Base-by-base conservation (phyloP, 2,888 invertebrate genomes). In the Schizaphis graminum region DNA sequence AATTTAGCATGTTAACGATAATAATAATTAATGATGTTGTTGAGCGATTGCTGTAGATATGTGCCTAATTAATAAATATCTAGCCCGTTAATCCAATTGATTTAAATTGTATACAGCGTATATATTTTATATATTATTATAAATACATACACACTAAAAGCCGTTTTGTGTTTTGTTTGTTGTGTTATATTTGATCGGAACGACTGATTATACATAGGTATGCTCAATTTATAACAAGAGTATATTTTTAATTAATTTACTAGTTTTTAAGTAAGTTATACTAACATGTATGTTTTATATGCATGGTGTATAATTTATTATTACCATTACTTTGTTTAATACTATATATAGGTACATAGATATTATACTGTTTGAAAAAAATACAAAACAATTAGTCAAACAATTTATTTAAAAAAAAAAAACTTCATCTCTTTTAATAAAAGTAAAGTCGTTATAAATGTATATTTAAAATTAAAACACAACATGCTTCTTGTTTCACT, bases 181-280 rank as follows among this genome's bases (percentile, higher is more conserved):
- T 77, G 35, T 77, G 77, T 35, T 8, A 21, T 21, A 35, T 77
- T 35, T 16, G 77, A 77, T 77, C 35, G 3, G 21, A 21, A 77
- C 35, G 21, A 77, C 35, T 77, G 77, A 77, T 77, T 8, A 77
- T 77, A 2, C 35, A 35, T 77, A 44, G 41, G 41, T 44, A 77
- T 35, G 77, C 35, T 77, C 21, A 77, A 35, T 24, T 77, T 35
- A 35, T 77, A 77, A 77, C 77, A 35, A 8, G 35, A 57, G 44
- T 89, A 57, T 49, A 49, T 91, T 91, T 90, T 91, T 91, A 91
- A 91, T 91, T 91, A 77, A 77, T 91, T 77, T 90, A 67, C 67
- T 49, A 49, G 49, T 49, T 67, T 49, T 67, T 91, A 67, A 49
- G 13, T 35, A 67, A 41, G 57, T 89, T 57, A n/a, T 57, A 89